These are phyloP conservation scores for Himalopsyche kuldschensis DNA, from an alignment of 2,888 invertebrate genomes.

Conservation along the genomic window DNA sequence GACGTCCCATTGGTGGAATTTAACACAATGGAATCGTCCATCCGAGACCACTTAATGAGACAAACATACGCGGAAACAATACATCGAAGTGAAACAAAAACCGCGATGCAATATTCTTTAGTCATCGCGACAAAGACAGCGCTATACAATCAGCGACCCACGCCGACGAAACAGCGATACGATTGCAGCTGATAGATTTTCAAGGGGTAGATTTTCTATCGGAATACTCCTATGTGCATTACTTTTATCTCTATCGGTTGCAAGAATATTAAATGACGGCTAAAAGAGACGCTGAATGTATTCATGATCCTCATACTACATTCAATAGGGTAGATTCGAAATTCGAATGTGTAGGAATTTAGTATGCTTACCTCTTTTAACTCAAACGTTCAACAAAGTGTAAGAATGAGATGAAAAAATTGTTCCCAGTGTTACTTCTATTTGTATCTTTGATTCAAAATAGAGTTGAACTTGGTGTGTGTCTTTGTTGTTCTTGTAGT, in stretches of 20 bases:
- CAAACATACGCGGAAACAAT: neutral
- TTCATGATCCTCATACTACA: neutral
- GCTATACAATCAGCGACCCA: neutral
- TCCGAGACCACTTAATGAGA: conserved; percentile 11
- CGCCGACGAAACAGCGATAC: conserved; percentile 5
- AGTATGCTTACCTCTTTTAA: neutral
- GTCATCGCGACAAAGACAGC: neutral
- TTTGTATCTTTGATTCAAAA: neutral
- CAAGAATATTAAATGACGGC: neutral
- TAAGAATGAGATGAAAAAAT: neutral
- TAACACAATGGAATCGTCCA: conserved; percentile 11
- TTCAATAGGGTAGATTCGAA: neutral
- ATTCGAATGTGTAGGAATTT: neutral
- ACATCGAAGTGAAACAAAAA: conserved; percentile 10
- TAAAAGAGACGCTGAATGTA: neutral
- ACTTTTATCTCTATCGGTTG: neutral
- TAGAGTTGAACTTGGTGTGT: neutral
- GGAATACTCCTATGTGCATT: neutral
- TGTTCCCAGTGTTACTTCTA: neutral
- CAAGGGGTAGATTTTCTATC: neutral
- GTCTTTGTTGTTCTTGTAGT: neutral
- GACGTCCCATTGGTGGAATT: conserved; percentile 17
- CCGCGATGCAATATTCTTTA: conserved; percentile 17
- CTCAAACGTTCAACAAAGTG: neutral
- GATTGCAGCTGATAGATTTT: neutral